Evolutionary conservation across 1,140 invertebrate genomes (phyloP).

Genomic region (Globodera rostochiensis): DNA sequence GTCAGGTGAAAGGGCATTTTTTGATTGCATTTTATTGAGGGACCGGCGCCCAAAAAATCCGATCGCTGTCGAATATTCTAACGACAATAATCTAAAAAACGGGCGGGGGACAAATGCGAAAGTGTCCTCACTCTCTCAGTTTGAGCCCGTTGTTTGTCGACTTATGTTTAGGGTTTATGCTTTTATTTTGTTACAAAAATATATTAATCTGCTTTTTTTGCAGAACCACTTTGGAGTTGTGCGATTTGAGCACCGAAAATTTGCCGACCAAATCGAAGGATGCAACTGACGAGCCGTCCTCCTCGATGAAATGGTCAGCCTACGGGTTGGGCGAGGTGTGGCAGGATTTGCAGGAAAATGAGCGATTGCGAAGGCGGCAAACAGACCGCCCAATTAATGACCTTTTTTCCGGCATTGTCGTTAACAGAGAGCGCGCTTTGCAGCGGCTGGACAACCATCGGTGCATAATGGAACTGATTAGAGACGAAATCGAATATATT

Average conservation of each 20-base stretch:
- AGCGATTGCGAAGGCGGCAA: conserved; percentile 23
- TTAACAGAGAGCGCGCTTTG: conserved; percentile 42
- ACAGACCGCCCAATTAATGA: neutral
- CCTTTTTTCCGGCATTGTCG: conserved; percentile 28
- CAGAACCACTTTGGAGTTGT: conserved; percentile 46
- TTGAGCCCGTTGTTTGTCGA: too few species aligned
- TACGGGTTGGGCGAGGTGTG: conserved; percentile 38
- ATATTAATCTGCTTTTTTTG: conserved; percentile 18
- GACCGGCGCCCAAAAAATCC: too few species aligned
- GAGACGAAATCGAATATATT: conserved; percentile 48
- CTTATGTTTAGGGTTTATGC: too few species aligned
- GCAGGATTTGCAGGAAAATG: conserved; percentile 42
- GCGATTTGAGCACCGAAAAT: conserved; percentile 44
- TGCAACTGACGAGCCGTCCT: neutral
- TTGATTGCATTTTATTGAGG: too few species aligned
- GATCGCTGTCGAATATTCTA: too few species aligned
- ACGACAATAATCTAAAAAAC: too few species aligned
- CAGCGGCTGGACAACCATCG: conserved; percentile 24
- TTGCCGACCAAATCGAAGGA: conserved; percentile 22
- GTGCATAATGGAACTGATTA: conserved; percentile 35
- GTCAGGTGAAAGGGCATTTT: conserved; percentile 21
- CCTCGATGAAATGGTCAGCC: conserved; percentile 5
- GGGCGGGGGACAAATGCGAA: too few species aligned
- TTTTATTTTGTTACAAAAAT: neutral
- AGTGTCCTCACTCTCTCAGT: too few species aligned